Percentiles rank a stretch among this genome's conserved stretches.
These are phyloP conservation scores for Cyanoderma ruficeps DNA, from an alignment of 2,113 vertebrate species.

Conservation along the genomic window DNA sequence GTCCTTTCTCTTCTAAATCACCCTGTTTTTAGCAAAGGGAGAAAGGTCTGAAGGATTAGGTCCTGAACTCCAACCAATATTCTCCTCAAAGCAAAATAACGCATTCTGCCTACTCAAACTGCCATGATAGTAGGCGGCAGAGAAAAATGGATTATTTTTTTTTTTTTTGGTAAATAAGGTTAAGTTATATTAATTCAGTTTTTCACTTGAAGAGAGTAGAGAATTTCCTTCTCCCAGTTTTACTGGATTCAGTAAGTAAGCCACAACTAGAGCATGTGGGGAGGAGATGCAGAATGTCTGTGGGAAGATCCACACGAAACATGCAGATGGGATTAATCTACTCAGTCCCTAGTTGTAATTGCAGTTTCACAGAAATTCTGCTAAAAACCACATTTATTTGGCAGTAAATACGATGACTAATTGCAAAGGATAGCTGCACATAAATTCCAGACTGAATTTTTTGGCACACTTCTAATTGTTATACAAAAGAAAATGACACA, in stretches of 20 bases:
- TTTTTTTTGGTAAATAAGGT: background rate
- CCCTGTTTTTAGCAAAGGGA: background rate
- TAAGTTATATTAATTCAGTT: background rate
- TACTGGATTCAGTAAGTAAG: background rate
- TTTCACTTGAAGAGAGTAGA: background rate
- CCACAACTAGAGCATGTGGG: background rate
- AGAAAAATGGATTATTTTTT: background rate
- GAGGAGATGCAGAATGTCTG: background rate
- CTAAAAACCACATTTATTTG: constrained; percentile 32
- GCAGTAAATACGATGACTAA: constrained; percentile 59
- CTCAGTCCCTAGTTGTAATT: background rate
- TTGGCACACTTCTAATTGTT: constrained; percentile 49
- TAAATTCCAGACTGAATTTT: constrained; percentile 40
- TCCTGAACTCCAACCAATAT: background rate
- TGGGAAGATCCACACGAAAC: background rate
- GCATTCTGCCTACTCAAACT: background rate
- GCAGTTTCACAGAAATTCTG: constrained; percentile 28
- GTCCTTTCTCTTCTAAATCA: background rate
- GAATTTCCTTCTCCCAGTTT: background rate
- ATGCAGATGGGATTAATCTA: constrained; percentile 22
- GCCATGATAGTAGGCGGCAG: background rate
- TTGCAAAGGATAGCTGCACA: constrained; percentile 4
- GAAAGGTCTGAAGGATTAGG: background rate
- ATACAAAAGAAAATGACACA: constrained; percentile 49
- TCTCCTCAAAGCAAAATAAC: background rate